Evolutionary conservation across 1,140 invertebrate species (phyloP).

Genomic region (Solen grandis): DNA sequence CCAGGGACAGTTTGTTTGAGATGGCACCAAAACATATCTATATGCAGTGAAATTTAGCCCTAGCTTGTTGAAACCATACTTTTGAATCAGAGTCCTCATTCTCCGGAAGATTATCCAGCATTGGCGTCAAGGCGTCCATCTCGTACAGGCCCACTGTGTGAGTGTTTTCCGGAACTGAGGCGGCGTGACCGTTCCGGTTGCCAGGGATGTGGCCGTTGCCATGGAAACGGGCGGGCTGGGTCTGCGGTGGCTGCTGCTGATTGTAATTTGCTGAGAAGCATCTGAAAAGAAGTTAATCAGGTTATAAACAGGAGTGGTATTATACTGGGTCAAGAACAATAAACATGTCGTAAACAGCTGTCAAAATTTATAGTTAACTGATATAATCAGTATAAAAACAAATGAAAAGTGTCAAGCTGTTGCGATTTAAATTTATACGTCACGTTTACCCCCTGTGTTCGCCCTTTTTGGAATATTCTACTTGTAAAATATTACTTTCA

Average conservation of each 20-base stretch:
- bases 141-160: constrained; percentile 40
- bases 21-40: too few species aligned
- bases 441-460: too few species aligned
- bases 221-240: constrained; percentile 59
- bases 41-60: too few species aligned
- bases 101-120: constrained; percentile 65
- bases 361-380: not conserved
- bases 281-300: not conserved
- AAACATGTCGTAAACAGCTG: not conserved
- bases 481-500: too few species aligned
- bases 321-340: not conserved
- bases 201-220: constrained; percentile 68
- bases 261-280: constrained; percentile 5
- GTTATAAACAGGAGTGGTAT: not conserved
- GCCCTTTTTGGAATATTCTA: too few species aligned
- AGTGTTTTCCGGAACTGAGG: constrained; percentile 14
- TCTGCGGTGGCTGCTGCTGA: constrained; percentile 5
- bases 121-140: constrained; percentile 66
- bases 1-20: too few species aligned
- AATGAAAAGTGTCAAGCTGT: constrained; percentile 19
- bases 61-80: too few species aligned
- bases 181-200: constrained; percentile 68
- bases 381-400: constrained; percentile 50
- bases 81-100: constrained; percentile 74
- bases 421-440: not conserved